Base-by-base conservation (phyloP, 2,113 vertebrate genomes). In the Mystacornis crossleyi region DNA sequence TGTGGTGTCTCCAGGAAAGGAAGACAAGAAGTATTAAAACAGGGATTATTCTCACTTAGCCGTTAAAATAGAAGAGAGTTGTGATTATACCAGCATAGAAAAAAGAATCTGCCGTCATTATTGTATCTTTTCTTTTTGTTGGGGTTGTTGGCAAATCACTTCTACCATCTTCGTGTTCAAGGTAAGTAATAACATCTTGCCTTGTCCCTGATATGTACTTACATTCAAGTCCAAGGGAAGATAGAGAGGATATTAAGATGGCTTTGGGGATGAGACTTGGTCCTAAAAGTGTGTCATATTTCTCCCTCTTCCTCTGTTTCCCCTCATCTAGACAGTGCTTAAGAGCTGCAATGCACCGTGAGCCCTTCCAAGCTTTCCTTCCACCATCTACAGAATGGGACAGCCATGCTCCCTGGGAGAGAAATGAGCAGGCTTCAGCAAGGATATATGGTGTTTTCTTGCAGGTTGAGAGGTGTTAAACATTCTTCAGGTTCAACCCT, bases 401-500 rank as follows among this genome's bases (percentile, higher is more conserved):
- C 10, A 71, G 7, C 14, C n/a, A 13, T 36, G 31, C 18, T 54
- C 81, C 57, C 72, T 3, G 1, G 36, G 29, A 58, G 15, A 16
- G 8, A 14, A 9, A 8, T 34, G 31, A 70, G 38, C 5, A 23
- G 12, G 9, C 8, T 90, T 17, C 42, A 55, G 18, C 4, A 42
- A 36, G 29, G 9, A 36, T 17, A 18, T 8, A 19, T 28, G 15
- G 17, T 29, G 16, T 31, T 62, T 7, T 40, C 26, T 53, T 47
- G 6, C 12, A 43, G 9, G 2, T 9, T 78, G n/a, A 61, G 42
- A 65, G 6, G 16, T 48, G 13, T 3, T 2, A 94, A 90, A 51
- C 43, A 53, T 43, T 75, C 24, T 6, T 38, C 0, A 0, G 0
- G 9, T 40, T 66, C 5, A 42, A 38, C 9, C 26, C 9, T 70